A percentile compares a stretch with the other conserved stretches of the same genome.
phyloP scores from a whole-genome alignment of 2,113 vertebrate species.

The Trematomus loennbergii region DNA sequence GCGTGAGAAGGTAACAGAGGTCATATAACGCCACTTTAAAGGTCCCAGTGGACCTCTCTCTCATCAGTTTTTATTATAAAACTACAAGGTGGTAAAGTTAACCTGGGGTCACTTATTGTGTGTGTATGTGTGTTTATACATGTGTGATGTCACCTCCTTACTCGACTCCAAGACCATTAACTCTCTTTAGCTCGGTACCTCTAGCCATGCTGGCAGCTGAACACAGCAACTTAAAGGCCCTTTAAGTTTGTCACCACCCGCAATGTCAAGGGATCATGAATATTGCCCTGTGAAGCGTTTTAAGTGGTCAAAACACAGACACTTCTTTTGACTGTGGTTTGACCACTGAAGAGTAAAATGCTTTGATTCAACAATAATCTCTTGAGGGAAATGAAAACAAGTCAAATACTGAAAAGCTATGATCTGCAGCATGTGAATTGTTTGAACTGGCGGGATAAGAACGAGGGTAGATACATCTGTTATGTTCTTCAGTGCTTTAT shows the following conservation, averaged over 20 bases:
- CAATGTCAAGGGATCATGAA: conserved; percentile 41
- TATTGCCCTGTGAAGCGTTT: conserved; percentile 13
- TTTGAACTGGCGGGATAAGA: conserved; percentile 20
- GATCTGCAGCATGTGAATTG: conserved; percentile 21
- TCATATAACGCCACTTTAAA: conserved; percentile 53
- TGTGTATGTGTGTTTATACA: no score
- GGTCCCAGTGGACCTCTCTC: conserved; percentile 15
- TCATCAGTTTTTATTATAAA: conserved; percentile 44
- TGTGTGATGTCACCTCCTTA: conserved; percentile 32
- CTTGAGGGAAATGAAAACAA: conserved; percentile 21
- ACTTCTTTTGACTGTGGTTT: conserved; percentile 28
- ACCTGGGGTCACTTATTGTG: conserved; percentile 29
- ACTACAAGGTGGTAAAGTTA: conserved; percentile 39
- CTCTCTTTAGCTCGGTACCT: conserved; percentile 3
- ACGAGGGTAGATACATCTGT: conserved; percentile 25
- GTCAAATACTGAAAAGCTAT: conserved; percentile 12
- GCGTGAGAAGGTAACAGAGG: conserved; percentile 25
- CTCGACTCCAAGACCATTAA: conserved; percentile 24
- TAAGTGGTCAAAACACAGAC: conserved; percentile 35
- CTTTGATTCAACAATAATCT: conserved; percentile 17
- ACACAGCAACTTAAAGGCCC: conserved; percentile 20
- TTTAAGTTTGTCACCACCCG: conserved; percentile 33
- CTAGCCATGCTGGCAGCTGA: conserved; percentile 25
- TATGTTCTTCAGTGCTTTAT: conserved; percentile 1
- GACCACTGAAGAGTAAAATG: conserved; percentile 20